phyloP scores from a whole-genome alignment of 1,140 invertebrate species.

The Lepidurus arcticus region DNA sequence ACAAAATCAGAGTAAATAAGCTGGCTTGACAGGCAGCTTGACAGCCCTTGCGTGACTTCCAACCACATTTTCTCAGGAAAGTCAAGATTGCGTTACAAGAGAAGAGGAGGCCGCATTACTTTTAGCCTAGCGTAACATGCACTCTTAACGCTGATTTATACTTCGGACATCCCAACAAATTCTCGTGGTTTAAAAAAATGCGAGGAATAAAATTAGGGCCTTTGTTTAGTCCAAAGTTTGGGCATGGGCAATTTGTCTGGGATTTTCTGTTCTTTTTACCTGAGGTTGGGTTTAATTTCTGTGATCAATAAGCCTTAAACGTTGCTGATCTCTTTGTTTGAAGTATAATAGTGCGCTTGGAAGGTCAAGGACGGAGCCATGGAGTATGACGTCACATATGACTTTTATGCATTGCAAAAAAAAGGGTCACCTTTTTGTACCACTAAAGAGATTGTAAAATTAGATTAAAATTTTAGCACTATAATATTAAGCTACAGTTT shows the following conservation, averaged over 20 bases:
- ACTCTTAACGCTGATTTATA: too few species aligned
- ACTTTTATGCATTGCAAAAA: too few species aligned
- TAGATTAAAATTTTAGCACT: too few species aligned
- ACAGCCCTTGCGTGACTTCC: slow-evolving; percentile 10
- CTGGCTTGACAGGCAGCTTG: slow-evolving; percentile 7
- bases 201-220: not conserved
- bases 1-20: slow-evolving; percentile 15
- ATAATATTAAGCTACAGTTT: too few species aligned
- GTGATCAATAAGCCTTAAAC: too few species aligned
- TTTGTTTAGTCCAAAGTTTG: not conserved
- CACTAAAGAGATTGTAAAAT: too few species aligned
- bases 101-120: not conserved
- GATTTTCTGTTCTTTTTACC: not conserved
- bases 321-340: too few species aligned
- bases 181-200: not conserved
- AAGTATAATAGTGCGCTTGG: too few species aligned
- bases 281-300: not conserved
- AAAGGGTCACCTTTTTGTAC: too few species aligned
- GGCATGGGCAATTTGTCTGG: not conserved
- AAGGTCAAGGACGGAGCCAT: too few species aligned
- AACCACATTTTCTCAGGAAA: slow-evolving; percentile 8
- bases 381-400: too few species aligned
- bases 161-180: too few species aligned
- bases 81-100: not conserved
- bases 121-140: not conserved